Conservation (phyloP, 2,797 vertebrate species). For the Liparis tanakae region DNA sequence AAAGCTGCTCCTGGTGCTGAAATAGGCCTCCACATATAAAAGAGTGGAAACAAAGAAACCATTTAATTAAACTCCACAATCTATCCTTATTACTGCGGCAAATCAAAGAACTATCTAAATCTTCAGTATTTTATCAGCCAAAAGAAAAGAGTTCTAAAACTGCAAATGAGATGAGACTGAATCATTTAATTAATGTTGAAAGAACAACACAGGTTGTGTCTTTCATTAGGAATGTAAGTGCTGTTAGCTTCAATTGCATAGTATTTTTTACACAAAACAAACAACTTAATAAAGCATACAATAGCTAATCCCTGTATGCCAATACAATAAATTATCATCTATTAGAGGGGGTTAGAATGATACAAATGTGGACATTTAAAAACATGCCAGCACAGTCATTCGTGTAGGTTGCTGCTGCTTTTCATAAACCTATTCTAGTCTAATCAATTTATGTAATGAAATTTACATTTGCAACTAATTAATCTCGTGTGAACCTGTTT, state of each 20-base stretch:
- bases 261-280: background rate
- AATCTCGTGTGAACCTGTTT: background rate
- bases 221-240: background rate
- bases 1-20: background rate
- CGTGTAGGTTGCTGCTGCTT: background rate
- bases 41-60: background rate
- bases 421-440: background rate
- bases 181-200: background rate
- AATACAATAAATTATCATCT: background rate
- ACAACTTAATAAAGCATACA: background rate
- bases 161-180: background rate
- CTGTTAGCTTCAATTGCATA: background rate
- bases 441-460: background rate
- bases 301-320: background rate
- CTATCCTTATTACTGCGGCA: background rate
- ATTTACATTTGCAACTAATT: background rate
- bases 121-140: background rate
- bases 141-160: background rate
- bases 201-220: background rate
- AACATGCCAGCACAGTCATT: background rate
- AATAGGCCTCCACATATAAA: background rate
- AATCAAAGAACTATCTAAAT: background rate
- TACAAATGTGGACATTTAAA: background rate
- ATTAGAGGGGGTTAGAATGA: background rate
- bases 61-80: background rate